Evolutionary conservation across 2,888 invertebrate genomes (phyloP), one percentile per base, ranked within the genome.

Genomic region (Agriotes lineatus): DNA sequence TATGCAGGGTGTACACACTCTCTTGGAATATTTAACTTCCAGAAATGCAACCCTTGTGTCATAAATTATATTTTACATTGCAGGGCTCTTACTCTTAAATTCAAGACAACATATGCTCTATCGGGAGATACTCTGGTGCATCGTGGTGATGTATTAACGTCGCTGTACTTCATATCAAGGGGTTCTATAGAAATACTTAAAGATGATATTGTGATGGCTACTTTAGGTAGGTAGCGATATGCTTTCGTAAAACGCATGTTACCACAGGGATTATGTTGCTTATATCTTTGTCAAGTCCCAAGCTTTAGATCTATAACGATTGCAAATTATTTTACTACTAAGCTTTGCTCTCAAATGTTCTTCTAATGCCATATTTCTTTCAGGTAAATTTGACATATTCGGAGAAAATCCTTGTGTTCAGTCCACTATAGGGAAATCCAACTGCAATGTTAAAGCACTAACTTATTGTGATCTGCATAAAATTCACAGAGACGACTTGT

Each of bases 381-480:
- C 22, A 96, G 96, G 96, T 68, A 98, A 98, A 86, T 97, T 97
- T 81, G 99, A 99, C 85, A 96, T 98, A 80, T 99, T 99, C 84
- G 99, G 99, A 6, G 97, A 97, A 81, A 96, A 97, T 86, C 96
- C 96, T 10, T 96, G 97, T 85, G 89, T 93, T 74, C 92, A 97
- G 85, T 86, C 92, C 72, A 96, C 96, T 7, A 93, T 98, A 76
- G 99, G 99, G 22, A 97, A 99, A 85, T 97, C 97, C 69, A 96
- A 96, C 81, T 97, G 96, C 85, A 96, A 97, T 84, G 97, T 99
- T 60, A 90, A 98, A 76, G 98, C 98, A 65, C 89, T 99, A 78
- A 99, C 98, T 3, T 99, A 99, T 88, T 99, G 99, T 87, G 99
- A 99, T 88, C 90, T 99, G 75, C 99, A 99, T 86, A 96, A 97